Conservation (phyloP, 2,888 invertebrate species). For the Panopea generosa region DNA sequence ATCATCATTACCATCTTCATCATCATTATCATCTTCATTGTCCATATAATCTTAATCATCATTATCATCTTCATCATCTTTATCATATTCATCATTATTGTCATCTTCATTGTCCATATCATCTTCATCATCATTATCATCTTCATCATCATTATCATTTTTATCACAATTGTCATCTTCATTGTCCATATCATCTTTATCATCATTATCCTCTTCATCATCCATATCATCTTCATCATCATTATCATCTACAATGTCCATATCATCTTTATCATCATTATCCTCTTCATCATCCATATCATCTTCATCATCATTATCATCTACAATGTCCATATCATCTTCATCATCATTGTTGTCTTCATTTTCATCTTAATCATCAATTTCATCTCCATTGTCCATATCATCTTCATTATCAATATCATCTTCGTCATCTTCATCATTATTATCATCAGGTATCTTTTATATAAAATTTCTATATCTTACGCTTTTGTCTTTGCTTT, state of each 20-base stretch:
- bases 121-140: slow-evolving; percentile 3
- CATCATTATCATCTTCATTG: slow-evolving; percentile 3
- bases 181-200: neutral
- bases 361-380: neutral
- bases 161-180: neutral
- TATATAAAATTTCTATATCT: too few species aligned
- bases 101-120: neutral
- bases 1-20: slow-evolving; percentile 5
- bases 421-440: neutral
- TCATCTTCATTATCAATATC: neutral
- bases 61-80: neutral
- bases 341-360: neutral
- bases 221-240: neutral
- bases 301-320: neutral
- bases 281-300: neutral
- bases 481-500: too few species aligned
- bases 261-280: neutral
- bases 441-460: too few species aligned
- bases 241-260: neutral
- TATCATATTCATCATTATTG: neutral
- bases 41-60: neutral
- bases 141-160: neutral
- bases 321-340: neutral
- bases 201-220: neutral
- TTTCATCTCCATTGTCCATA: neutral